Evolutionary conservation across 2,113 vertebrate species (phyloP), one percentile per base, ranked within the genome.

Genomic region (Passer domesticus): DNA sequence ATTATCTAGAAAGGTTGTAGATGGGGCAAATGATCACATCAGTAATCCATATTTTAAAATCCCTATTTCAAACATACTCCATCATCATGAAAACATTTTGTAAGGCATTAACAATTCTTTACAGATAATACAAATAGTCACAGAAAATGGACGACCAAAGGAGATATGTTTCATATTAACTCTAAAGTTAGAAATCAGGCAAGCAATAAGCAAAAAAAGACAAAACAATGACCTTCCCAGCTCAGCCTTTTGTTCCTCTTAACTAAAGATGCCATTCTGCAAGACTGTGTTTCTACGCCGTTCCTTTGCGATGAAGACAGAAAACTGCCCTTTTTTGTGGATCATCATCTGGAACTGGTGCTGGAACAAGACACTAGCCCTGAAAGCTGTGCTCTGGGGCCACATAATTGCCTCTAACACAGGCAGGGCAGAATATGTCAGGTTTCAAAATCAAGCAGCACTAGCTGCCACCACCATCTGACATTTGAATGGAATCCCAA

Each of bases 1-100:
- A 66, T 87, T 92, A 91, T 93, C 75, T 69, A 73, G 78, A 93
- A 93, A 92, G 68, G 69, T 15, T 91, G 79, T 31, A 89, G 33
- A 41, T 86, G 52, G 70, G 76, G 55, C 74, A 94, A 90, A 92
- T 53, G 79, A 91, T 94, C 87, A 85, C 58, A 95, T n/a, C 82
- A 80, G 35, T 69, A 90, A 92, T 76, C 64, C 24, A 10, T 56
- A 92, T 87, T 94, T 88, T 73, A 66, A 64, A 85, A 79, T 83
- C 15, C 37, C 62, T 31, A 27, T 43, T 91, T 93, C 35, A 76
- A 90, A 63, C 53, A 74, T 67, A 46, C 62, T 37, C 33, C 41
- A 90, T 84, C 30, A 66, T 84, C 49, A 62, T 25, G 30, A 88
- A 91, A 94, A 66, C 47, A 49, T 25, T 91, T 16, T 31, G 59